A percentile compares a stretch with the other conserved stretches of the same genome.
Conservation (phyloP, 2,797 vertebrate genomes). For the Danio albolineatus region DNA sequence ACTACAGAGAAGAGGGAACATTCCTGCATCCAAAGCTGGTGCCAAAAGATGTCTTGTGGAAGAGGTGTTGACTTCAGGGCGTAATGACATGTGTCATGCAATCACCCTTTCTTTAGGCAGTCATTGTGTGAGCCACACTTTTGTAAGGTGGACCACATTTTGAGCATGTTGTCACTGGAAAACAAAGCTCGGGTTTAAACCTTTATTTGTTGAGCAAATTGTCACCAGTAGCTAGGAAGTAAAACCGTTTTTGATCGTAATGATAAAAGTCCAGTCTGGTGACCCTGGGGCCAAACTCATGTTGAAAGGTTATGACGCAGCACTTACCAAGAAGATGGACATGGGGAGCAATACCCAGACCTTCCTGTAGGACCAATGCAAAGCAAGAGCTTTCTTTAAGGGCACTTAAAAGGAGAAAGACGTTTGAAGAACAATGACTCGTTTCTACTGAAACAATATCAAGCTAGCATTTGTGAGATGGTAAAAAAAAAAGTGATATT, state of each 20-base stretch:
- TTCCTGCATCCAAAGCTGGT: slow-evolving; percentile 50
- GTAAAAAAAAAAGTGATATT: slow-evolving; percentile 22
- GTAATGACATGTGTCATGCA: slow-evolving; percentile 55
- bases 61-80: slow-evolving; percentile 58
- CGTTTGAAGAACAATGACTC: slow-evolving; percentile 52
- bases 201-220: slow-evolving; percentile 41
- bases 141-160: slow-evolving; percentile 64
- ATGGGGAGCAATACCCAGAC: slow-evolving; percentile 8
- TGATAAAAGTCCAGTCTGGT: background rate
- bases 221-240: slow-evolving; percentile 12
- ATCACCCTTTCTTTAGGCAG: slow-evolving; percentile 30
- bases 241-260: slow-evolving; percentile 27
- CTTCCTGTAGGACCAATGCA: slow-evolving; percentile 27
- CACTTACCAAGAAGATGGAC: slow-evolving; percentile 30
- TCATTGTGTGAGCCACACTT: slow-evolving; percentile 42
- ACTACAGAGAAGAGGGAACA: slow-evolving; percentile 60
- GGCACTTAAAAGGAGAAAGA: slow-evolving; percentile 43
- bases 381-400: slow-evolving; percentile 37
- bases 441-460: slow-evolving; percentile 36
- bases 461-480: slow-evolving; percentile 17
- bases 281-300: slow-evolving; percentile 21
- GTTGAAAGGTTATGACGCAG: slow-evolving; percentile 20
- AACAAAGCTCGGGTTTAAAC: slow-evolving; percentile 26
- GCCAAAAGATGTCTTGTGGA: slow-evolving; percentile 53
- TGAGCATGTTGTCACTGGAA: slow-evolving; percentile 41